phyloP scores from a whole-genome alignment of 2,113 vertebrate genomes.

The Tapirus terrestris region DNA sequence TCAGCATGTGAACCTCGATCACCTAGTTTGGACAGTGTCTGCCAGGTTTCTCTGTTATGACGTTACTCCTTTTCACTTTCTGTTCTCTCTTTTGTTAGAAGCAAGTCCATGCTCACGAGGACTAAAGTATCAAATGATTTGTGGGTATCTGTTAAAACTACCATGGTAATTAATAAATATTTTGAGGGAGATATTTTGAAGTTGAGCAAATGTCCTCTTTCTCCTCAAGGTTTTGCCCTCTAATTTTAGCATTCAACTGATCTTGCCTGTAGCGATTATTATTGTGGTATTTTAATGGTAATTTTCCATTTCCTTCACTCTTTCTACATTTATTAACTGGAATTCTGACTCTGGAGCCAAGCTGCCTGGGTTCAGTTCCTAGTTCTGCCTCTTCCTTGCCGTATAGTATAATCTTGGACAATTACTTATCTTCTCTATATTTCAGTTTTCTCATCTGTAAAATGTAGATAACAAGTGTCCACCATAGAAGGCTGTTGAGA shows the following conservation, averaged over 20 bases:
- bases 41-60: background rate
- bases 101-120: background rate
- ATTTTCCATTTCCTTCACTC: conserved; percentile 44
- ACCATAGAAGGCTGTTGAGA: background rate
- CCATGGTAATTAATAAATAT: background rate
- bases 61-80: background rate
- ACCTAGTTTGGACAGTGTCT: background rate
- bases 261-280: background rate
- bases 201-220: background rate
- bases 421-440: background rate
- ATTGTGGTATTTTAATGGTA: background rate
- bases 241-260: background rate
- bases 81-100: background rate
- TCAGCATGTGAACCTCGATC: background rate
- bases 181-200: conserved; percentile 25
- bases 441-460: background rate
- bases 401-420: background rate
- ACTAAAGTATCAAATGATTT: background rate
- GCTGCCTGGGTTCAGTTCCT: background rate
- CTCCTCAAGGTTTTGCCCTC: background rate
- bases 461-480: background rate
- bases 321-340: background rate
- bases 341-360: background rate
- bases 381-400: background rate
- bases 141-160: conserved; percentile 30